Conservation (phyloP, 2,797 vertebrate species). For the Eospalax fontanierii region DNA sequence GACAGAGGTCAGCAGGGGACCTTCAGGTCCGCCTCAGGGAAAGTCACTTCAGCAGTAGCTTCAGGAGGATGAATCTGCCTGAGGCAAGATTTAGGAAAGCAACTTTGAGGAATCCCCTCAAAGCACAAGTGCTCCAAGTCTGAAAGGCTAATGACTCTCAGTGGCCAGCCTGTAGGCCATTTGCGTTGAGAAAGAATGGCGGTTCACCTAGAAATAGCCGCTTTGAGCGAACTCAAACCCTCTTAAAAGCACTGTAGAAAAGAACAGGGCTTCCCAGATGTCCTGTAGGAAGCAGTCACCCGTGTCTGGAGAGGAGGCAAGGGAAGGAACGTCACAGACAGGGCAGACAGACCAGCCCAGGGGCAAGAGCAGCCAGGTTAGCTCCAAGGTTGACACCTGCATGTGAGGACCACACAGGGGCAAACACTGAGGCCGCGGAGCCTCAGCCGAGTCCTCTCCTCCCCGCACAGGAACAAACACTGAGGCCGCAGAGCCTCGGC, state of each 20-base stretch:
- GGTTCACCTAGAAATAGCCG: background rate
- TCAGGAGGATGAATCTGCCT: background rate
- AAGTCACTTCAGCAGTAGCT: background rate
- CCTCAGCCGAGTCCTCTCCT: conserved; percentile 22
- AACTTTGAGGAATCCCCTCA: background rate
- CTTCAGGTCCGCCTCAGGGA: background rate
- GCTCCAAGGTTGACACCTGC: background rate
- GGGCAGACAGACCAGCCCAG: background rate
- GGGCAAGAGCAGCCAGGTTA: background rate
- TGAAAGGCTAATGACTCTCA: background rate
- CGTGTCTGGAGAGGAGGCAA: background rate
- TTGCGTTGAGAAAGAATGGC: background rate
- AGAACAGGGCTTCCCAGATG: background rate
- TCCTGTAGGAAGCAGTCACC: background rate
- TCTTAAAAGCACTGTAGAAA: background rate
- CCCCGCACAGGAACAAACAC: background rate
- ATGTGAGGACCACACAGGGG: background rate
- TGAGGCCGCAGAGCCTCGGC: background rate
- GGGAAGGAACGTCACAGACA: background rate
- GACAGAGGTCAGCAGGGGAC: background rate
- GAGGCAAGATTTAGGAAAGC: background rate
- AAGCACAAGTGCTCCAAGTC: background rate
- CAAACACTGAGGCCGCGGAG: background rate
- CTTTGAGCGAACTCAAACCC: background rate
- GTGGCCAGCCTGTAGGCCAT: background rate